phyloP scores from a whole-genome alignment of 2,888 invertebrate species.

The Athalia cordata region DNA sequence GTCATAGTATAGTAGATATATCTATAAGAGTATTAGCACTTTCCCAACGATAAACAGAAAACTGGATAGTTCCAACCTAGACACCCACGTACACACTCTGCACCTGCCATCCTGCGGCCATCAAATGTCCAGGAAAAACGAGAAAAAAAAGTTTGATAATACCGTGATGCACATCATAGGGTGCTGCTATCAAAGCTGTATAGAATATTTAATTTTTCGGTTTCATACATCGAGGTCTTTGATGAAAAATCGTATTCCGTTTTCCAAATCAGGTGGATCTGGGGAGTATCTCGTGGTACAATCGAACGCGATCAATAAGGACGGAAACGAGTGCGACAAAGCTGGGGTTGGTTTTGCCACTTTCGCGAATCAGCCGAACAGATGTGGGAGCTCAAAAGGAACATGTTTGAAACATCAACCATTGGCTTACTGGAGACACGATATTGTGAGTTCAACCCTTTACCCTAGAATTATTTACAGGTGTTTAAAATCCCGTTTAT shows the following conservation, averaged over 20 bases:
- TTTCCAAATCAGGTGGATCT: constrained; percentile 64
- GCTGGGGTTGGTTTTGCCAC: constrained; percentile 75
- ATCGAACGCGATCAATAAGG: constrained; percentile 68
- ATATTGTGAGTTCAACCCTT: constrained; percentile 60
- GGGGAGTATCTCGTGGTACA: constrained; percentile 74
- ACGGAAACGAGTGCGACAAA: constrained; percentile 74
- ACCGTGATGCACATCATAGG: no score
- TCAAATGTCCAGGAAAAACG: no score
- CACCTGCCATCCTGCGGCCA: no score
- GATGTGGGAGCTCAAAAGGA: constrained; percentile 70
- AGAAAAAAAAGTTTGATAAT: no score
- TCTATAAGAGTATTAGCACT: constrained; percentile 1
- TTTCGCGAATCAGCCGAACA: constrained; percentile 73
- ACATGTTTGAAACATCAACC: constrained; percentile 76
- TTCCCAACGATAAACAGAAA: constrained; percentile 17
- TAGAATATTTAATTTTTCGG: no score
- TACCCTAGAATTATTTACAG: not conserved
- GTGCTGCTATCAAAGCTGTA: no score
- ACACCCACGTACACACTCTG: no score
- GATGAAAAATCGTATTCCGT: not conserved
- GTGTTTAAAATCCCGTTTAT: not conserved
- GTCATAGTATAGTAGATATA: not conserved
- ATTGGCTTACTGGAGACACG: constrained; percentile 73
- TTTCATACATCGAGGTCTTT: not conserved
- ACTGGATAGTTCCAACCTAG: not conserved